Conservation (phyloP, 1,140 invertebrate species). For the Drosophila santomea region DNA sequence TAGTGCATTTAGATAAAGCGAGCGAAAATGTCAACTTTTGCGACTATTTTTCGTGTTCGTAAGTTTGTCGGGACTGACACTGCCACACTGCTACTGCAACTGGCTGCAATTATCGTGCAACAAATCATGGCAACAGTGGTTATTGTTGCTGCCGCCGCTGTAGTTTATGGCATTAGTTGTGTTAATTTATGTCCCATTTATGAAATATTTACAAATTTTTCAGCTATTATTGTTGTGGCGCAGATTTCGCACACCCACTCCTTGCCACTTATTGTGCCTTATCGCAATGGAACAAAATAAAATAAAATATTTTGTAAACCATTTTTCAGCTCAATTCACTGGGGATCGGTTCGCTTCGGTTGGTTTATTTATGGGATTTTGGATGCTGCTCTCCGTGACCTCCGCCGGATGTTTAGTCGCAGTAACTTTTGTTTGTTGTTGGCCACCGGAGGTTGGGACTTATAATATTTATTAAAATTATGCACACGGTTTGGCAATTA, state of each 20-base stretch:
- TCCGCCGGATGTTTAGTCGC: constrained; percentile 79
- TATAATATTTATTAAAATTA: constrained; percentile 66
- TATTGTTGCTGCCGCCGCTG: constrained; percentile 36
- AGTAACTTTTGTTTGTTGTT: constrained; percentile 40
- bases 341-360: constrained; percentile 46
- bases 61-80: constrained; percentile 36
- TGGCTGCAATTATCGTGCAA: constrained; percentile 75
- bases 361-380: constrained; percentile 70
- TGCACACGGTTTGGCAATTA: constrained; percentile 55
- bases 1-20: constrained; percentile 80
- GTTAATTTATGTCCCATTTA: constrained; percentile 81
- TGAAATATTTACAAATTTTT: constrained; percentile 82
- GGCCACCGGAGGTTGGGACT: constrained; percentile 22
- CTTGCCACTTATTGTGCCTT: constrained; percentile 30
- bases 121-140: constrained; percentile 70
- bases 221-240: constrained; percentile 59
- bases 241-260: constrained; percentile 31
- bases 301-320: constrained; percentile 50
- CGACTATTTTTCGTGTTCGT: constrained; percentile 45
- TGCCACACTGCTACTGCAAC: constrained; percentile 47
- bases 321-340: constrained; percentile 49
- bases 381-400: constrained; percentile 49
- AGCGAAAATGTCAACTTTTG: constrained; percentile 72
- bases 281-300: constrained; percentile 38
- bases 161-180: constrained; percentile 74